Percentiles rank a stretch among this genome's conserved stretches.
phyloP scores from a whole-genome alignment of 2,888 invertebrate species.

The Brachycybe producta region DNA sequence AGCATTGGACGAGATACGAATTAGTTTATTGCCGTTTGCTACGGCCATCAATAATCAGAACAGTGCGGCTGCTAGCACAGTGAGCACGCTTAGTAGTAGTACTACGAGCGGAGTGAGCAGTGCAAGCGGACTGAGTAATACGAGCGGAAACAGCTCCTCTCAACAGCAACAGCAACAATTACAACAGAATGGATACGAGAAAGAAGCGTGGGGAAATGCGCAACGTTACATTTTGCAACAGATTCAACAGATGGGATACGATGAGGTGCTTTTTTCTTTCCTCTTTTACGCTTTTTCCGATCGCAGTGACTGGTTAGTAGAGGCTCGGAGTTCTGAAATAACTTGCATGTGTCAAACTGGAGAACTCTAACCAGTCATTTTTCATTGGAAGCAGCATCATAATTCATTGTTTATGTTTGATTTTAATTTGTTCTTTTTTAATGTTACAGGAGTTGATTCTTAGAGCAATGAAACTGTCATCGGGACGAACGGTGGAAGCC shows the following conservation, averaged over 20 bases:
- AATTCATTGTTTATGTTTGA: not conserved
- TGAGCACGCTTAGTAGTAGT: conserved; percentile 54
- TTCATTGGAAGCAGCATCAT: not conserved
- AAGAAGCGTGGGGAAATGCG: conserved; percentile 9
- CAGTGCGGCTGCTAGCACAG: conserved; percentile 42
- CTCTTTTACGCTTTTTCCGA: not conserved
- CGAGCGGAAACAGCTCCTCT: conserved; percentile 20
- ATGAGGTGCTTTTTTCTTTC: conserved; percentile 48
- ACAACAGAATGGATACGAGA: conserved; percentile 18
- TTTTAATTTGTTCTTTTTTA: no score
- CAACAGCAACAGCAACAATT: conserved; percentile 24
- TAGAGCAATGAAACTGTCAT: not conserved
- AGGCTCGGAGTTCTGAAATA: not conserved
- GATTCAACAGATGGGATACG: conserved; percentile 56
- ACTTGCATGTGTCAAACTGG: no score
- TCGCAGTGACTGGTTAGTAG: not conserved
- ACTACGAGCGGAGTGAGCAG: conserved; percentile 34
- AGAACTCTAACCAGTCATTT: not conserved
- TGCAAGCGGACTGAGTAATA: conserved; percentile 18
- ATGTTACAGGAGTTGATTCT: not conserved
- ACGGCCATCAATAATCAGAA: conserved; percentile 48
- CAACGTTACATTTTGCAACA: conserved; percentile 41
- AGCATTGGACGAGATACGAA: conserved; percentile 73
- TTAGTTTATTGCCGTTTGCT: conserved; percentile 66
- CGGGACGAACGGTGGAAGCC: not conserved